Conservation (phyloP, 37 sponge, comb jelly and placozoan species). For the Aphrocallistes beatrix region DNA sequence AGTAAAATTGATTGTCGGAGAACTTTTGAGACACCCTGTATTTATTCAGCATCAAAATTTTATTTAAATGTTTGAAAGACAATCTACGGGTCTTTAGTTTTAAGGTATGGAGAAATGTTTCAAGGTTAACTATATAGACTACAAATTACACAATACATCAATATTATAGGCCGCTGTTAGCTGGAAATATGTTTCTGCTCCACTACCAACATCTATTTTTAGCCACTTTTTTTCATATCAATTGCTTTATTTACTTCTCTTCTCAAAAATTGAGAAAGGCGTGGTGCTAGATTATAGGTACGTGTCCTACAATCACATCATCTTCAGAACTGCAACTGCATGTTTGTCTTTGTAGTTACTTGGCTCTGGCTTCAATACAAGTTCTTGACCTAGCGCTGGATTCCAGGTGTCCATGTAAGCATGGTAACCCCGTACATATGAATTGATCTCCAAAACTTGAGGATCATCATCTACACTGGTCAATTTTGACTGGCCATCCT, state of each 20-base stretch:
- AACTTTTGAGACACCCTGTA: too few species aligned
- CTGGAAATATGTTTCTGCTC: too few species aligned
- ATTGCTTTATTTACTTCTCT: constrained; percentile 32
- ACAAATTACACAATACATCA: too few species aligned
- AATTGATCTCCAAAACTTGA: not conserved
- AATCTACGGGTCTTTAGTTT: too few species aligned
- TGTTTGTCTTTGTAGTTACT: constrained; percentile 29
- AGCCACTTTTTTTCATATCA: too few species aligned
- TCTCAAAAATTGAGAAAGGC: constrained; percentile 19
- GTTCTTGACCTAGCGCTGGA: constrained; percentile 19
- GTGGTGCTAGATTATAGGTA: constrained; percentile 31
- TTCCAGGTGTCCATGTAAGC: constrained; percentile 32
- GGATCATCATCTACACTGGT: not conserved
- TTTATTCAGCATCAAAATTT: too few species aligned
- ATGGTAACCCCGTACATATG: constrained; percentile 26
- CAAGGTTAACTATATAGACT: too few species aligned
- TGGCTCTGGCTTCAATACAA: constrained; percentile 30
- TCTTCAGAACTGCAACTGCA: constrained; percentile 31
- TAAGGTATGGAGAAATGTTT: too few species aligned
- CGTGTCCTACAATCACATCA: constrained; percentile 33
- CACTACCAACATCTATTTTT: too few species aligned
- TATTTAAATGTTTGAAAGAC: too few species aligned
- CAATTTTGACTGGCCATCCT: not conserved
- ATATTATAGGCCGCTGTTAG: too few species aligned
- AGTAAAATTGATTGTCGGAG: too few species aligned